Conservation (phyloP, 2,888 invertebrate species). For the Aphelenchoides bicaudatus region DNA sequence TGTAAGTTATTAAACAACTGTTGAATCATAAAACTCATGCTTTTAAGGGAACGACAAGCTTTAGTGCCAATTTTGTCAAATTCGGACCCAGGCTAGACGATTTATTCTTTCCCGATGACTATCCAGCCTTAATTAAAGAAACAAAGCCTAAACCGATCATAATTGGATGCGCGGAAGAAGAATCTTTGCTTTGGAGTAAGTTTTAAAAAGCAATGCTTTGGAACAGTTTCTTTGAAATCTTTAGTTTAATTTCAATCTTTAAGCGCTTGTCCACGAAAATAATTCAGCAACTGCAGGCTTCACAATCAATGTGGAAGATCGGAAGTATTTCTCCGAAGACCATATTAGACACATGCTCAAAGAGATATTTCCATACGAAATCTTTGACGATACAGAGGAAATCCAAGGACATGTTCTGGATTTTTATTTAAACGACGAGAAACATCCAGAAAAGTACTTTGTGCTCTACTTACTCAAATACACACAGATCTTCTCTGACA, state of each 20-base stretch:
- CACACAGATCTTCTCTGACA: conserved; percentile 31
- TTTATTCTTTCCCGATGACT: conserved; percentile 31
- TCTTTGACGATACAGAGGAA: conserved; percentile 1
- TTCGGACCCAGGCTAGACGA: conserved; percentile 37
- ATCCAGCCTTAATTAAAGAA: conserved; percentile 23
- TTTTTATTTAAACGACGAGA: conserved; percentile 24
- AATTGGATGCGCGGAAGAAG: conserved; percentile 31
- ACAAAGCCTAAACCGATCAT: conserved; percentile 32
- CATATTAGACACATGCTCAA: conserved; percentile 19
- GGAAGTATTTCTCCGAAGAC: conserved; percentile 1
- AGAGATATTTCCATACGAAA: conserved; percentile 21
- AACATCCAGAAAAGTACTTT: conserved; percentile 21
- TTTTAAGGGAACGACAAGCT: conserved; percentile 22
- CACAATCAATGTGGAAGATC: conserved; percentile 16
- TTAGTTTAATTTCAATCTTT: background rate
- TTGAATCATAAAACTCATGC: too few species aligned
- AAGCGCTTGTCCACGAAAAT: conserved; percentile 22
- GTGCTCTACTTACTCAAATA: conserved; percentile 32
- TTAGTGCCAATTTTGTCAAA: conserved; percentile 32
- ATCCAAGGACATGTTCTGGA: conserved; percentile 24
- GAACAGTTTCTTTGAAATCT: background rate
- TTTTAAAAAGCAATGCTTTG: too few species aligned
- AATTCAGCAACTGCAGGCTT: conserved; percentile 22
- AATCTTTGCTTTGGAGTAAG: conserved; percentile 31
- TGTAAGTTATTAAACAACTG: too few species aligned